Evolutionary conservation across 2,888 invertebrate genomes (phyloP).

Genomic region (Melanargia galathea): DNA sequence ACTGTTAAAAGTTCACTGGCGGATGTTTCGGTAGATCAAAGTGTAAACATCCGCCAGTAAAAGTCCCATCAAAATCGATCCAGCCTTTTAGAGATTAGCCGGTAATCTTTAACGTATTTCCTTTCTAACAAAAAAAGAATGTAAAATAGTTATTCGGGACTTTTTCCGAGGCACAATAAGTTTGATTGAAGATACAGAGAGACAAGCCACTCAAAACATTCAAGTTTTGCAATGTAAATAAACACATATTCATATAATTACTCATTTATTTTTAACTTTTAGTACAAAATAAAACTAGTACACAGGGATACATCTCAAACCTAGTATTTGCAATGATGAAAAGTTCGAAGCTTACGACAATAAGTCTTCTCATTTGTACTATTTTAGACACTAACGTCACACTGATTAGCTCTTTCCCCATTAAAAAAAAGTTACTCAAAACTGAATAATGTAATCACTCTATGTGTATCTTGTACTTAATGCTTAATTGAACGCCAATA

Average conservation of each 20-base stretch:
- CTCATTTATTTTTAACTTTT: constrained; percentile 82
- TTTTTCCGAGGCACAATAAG: background rate
- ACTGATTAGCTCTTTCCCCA: constrained; percentile 78
- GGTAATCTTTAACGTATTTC: too few relatives aligned
- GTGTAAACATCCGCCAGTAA: too few relatives aligned
- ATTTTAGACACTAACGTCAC: constrained; percentile 83
- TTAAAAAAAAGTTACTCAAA: constrained; percentile 73
- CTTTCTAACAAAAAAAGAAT: too few relatives aligned
- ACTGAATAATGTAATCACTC: constrained; percentile 82
- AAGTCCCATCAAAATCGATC: too few relatives aligned
- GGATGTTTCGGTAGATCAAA: too few relatives aligned
- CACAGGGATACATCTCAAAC: constrained; percentile 83
- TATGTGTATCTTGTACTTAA: constrained; percentile 67
- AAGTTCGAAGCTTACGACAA: constrained; percentile 82
- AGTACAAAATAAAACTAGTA: constrained; percentile 84
- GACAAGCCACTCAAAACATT: too few relatives aligned
- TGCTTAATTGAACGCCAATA: constrained; percentile 63
- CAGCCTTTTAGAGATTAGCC: too few relatives aligned
- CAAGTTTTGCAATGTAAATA: background rate
- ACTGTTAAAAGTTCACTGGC: too few relatives aligned
- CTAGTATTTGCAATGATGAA: constrained; percentile 83
- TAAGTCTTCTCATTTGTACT: constrained; percentile 84
- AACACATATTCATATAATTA: constrained; percentile 58
- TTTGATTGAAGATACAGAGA: background rate
- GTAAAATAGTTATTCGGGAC: too few relatives aligned